Base-by-base conservation (phyloP, 2,888 invertebrate genomes). In the Nomada fucata region DNA sequence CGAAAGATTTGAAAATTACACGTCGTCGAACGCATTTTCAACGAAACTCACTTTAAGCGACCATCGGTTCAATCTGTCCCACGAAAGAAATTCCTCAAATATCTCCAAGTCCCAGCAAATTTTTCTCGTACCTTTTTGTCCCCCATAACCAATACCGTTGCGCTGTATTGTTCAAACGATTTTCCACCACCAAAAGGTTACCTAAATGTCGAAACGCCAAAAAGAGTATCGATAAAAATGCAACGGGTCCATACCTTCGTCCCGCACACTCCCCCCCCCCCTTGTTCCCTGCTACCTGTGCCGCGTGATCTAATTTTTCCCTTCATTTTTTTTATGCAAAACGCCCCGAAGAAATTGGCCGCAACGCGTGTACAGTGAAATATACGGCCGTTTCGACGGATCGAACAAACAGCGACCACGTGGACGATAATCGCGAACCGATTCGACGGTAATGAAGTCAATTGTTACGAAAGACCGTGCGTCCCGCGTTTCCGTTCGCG, bases 391-490 rank as follows among this genome's bases (percentile, higher is more conserved):
- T 23, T 23, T 10, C 15, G 3, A 26, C 13, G 57, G 1, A 4
- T 15, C 47, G 47, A 73, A 59, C 44, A 73, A 67, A 53, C 69
- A 42, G 36, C 18, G 42, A 11, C 20, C 13, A 36, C 26, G 29
- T 44, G 13, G 9, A 52, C 20, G 44, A 57, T 50, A 69, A 47
- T 23, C 76, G 29, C 4, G 23, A 18, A 26, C 20, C 42, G 63
- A 65, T 71, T 65, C 36, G 50, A 47, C 26, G 65, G 47, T 61
- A 77, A 70, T 65, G 60, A 61, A 79, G 65, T 78, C 78, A 79
- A 77, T 79, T 78, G 71, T 72, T 72, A 60, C 20, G 47, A 60
- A 55, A 65, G 26, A 13, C 60, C 26, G 42, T 55, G 60, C 55
- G 65, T 60, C 63, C 36, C 44, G 44, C 23, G 77, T 63, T 69